Base-by-base conservation (phyloP, 1,140 invertebrate species). In the Drosophila kepulauana region DNA sequence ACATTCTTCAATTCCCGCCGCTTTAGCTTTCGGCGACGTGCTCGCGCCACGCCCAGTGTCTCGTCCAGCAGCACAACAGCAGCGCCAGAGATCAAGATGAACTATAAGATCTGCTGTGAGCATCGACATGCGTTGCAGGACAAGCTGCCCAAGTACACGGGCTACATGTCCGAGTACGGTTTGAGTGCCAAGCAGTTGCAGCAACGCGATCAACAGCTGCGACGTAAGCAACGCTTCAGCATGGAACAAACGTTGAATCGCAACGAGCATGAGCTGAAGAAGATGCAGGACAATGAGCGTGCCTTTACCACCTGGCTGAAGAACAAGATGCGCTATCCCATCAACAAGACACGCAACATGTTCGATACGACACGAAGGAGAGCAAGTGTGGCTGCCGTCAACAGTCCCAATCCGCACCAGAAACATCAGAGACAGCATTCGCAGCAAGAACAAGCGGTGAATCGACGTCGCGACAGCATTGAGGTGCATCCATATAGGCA, bases 301-400 rank as follows among this genome's bases (percentile, higher is more conserved):
- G 92, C 92, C 45, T 92, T 92, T n/a, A 92, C 91, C 62, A 92
- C 81, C 4, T 92, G 92, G 92, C 71, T 92, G 5, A 90, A 91
- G 46, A 92, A 92, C 38, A 92, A 92, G 70, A 92, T 92, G 89
- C 86, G 91, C 3, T 92, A 91, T 57, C 89, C 91, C 15, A 89
- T 92, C 11, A 92, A 92, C 52, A 91, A 91, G 66, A 92, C 92
- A 0, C 79, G 85, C 16, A 92, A 92, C 49, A 92, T 92, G 92
- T 92, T 92, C 25, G 92, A 92, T 64, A 80, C 82, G 5, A 84
- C 87, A 20, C 59, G 75, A 0, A 61, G 81, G 3, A 38, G 86
- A 0, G 78, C 71, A 1, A 90, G 78, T 41, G 86, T 90, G 1
- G 86, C 78, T 8, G 84, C 75, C n/a, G 75, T 35, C 10, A 38